Evolutionary conservation across 2,888 invertebrate genomes (phyloP), one percentile per base, ranked within the genome.

Genomic region (Harpalus rubripes): DNA sequence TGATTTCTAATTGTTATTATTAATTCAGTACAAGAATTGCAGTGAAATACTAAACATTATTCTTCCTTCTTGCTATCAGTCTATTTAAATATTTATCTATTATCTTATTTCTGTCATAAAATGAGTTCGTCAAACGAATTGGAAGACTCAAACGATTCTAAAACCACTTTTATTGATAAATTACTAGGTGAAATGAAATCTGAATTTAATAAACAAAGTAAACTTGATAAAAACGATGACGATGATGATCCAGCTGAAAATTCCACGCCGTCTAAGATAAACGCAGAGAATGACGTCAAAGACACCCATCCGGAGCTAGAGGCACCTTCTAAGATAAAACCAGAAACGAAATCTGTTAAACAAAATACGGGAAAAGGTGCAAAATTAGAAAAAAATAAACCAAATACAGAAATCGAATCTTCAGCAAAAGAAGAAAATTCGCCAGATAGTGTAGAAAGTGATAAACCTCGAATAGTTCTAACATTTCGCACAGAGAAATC

Each of bases 401-500:
- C 7, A 22, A 61, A 18, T 41, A 41, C 78, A 26, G 79, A 79
- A 41, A 78, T 56, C 65, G 65, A 84, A 18, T 52, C 56, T 41
- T 39, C 72, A 10, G 18, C 32, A 7, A 83, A 83, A 76, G 76
- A 76, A 22, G 83, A 83, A 61, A 82, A 52, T 26, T 44, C 72
- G 16, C 68, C 56, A 52, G 84, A 80, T 44, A 80, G 65, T 72
- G 58, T 63, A 68, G 80, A 80, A 58, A 65, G 22, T 68, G 85
- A 85, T 0, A 93, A 94, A 88, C 94, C 94, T 1, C 92, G 94
- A 61, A 94, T 94, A 85, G 94, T 94, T 7, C 89, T 94, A 44
- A 94, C 94, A 0, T 93, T 94, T 86, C 92, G 94, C n/a, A 93
- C 94, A 0, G 93, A 94, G 85, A 94, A 94, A 88, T 91, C 91